Evolutionary conservation across 2,797 vertebrate species (phyloP).

Genomic region (Avahi laniger): DNA sequence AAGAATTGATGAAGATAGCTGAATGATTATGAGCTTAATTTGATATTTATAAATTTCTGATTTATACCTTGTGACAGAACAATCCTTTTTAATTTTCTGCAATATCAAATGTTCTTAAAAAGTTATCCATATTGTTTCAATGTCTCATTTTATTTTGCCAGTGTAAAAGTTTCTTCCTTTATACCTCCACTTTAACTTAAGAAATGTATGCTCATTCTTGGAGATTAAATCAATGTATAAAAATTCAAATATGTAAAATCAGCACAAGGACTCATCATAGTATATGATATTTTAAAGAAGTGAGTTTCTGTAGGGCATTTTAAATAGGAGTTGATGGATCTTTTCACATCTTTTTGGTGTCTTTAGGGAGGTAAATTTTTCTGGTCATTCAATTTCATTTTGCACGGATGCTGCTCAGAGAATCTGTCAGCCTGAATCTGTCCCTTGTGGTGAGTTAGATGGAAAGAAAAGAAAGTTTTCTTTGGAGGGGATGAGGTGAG

Average conservation of each 20-base stretch:
- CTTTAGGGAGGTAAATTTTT: not conserved
- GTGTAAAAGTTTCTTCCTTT: conserved; percentile 4
- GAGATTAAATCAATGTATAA: not conserved
- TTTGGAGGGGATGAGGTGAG: not conserved
- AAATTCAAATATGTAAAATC: not conserved
- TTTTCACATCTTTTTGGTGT: not conserved
- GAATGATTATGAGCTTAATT: not conserved
- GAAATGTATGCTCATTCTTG: not conserved
- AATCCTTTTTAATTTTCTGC: conserved; percentile 30
- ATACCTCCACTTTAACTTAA: not conserved
- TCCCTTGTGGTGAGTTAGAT: not conserved
- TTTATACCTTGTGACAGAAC: not conserved
- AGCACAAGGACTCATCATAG: not conserved
- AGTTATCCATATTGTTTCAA: conserved; percentile 2
- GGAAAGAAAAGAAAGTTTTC: not conserved
- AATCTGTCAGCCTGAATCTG: not conserved
- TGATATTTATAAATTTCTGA: conserved; percentile 37
- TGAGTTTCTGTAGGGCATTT: not conserved
- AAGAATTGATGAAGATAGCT: not conserved
- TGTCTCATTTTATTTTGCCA: conserved; percentile 18
- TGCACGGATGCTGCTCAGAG: not conserved
- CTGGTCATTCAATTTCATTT: not conserved
- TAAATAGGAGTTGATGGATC: not conserved
- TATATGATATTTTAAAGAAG: not conserved
- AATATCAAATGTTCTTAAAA: not conserved